Percentiles rank a stretch among this genome's conserved stretches.
These are phyloP conservation scores for Myiozetetes cayanensis DNA, from an alignment of 2,113 vertebrate species.

Conservation along the genomic window DNA sequence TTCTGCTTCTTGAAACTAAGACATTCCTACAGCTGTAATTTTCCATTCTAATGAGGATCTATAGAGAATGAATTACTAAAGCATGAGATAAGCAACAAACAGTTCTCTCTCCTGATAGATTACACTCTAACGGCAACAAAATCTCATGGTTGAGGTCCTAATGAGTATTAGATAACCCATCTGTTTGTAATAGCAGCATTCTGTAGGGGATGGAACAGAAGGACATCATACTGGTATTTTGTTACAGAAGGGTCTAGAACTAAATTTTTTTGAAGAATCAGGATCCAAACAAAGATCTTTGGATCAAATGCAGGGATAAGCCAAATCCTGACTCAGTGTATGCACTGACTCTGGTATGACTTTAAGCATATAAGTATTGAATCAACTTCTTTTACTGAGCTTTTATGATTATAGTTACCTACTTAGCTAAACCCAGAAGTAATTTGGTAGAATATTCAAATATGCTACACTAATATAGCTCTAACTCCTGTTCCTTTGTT, in stretches of 20 bases:
- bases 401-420: neutral
- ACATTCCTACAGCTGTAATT: conserved; percentile 41
- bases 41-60: conserved; percentile 61
- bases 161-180: conserved; percentile 67
- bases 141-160: conserved; percentile 69
- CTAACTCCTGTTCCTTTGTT: conserved; percentile 59
- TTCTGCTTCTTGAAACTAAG: neutral
- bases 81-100: conserved; percentile 51
- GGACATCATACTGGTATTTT: neutral
- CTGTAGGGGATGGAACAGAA: neutral
- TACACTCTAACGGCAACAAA: conserved; percentile 62
- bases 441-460: conserved; percentile 46
- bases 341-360: neutral
- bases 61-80: conserved; percentile 37
- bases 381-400: neutral
- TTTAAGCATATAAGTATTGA: neutral
- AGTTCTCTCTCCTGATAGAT: conserved; percentile 70
- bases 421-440: neutral
- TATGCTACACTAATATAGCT: conserved; percentile 54
- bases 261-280: neutral
- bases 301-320: neutral
- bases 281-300: neutral
- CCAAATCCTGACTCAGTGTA: neutral
- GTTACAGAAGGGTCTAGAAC: neutral
- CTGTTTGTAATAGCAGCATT: conserved; percentile 52